A percentile compares a stretch with the other conserved stretches of the same genome.
phyloP scores from a whole-genome alignment of 2,113 vertebrate genomes.

The Diphyllodes magnificus region DNA sequence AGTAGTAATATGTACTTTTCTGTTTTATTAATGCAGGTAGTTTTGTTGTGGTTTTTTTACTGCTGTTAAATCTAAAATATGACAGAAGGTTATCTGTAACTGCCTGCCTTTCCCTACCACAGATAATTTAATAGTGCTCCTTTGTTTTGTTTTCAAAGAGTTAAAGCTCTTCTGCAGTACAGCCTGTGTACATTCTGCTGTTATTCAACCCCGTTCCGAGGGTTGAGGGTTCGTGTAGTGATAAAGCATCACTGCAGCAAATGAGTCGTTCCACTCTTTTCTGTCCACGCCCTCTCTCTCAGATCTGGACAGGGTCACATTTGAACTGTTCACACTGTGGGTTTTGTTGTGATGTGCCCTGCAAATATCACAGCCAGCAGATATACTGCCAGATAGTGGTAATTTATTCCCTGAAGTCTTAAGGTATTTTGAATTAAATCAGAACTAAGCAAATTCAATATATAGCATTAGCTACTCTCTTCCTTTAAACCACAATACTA shows the following conservation, averaged over 20 bases:
- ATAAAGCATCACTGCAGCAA: neutral
- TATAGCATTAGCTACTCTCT: neutral
- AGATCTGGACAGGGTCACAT: neutral
- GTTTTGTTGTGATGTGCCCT: neutral
- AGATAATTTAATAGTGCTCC: slow-evolving; percentile 7
- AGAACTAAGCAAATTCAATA: neutral
- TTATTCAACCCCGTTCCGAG: neutral
- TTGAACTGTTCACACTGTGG: neutral
- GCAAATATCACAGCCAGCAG: neutral
- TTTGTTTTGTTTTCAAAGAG: slow-evolving; percentile 19
- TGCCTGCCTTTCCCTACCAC: neutral
- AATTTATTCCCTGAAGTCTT: neutral
- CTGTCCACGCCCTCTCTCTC: neutral
- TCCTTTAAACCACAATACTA: neutral
- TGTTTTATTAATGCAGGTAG: neutral
- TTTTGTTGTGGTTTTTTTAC: neutral
- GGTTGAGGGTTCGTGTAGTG: neutral
- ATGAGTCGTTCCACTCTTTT: neutral
- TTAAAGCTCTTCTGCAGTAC: neutral
- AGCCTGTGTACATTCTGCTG: neutral
- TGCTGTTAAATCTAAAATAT: neutral
- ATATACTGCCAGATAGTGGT: neutral
- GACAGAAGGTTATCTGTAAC: neutral
- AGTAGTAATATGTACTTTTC: neutral
- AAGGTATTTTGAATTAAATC: neutral